Evolutionary conservation across 2,888 invertebrate genomes (phyloP).

Genomic region (Nasonovia ribisnigri): DNA sequence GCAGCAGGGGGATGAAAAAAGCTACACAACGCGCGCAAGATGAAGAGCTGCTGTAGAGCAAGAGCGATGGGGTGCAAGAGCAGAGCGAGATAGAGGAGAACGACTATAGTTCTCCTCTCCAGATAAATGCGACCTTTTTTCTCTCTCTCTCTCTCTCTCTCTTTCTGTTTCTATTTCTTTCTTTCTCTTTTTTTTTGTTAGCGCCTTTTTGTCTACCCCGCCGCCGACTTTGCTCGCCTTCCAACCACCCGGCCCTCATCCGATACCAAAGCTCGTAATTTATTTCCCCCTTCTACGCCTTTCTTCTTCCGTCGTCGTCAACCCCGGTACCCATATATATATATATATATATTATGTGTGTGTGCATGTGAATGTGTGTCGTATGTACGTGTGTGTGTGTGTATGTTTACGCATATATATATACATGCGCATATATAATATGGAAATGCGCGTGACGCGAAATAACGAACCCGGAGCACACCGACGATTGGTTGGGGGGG

Average conservation of each 20-base stretch:
- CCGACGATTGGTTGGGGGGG: not conserved
- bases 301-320: not conserved
- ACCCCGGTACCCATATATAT: not conserved
- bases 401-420: not conserved
- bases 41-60: not conserved
- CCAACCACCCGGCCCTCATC: not conserved
- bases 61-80: not conserved
- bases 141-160: not conserved
- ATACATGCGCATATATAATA: not conserved
- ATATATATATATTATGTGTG: slow-evolving; percentile 1
- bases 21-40: not conserved
- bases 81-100: not conserved
- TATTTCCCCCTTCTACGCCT: slow-evolving; percentile 32
- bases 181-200: slow-evolving; percentile 42
- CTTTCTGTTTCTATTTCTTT: not conserved
- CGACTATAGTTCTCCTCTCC: slow-evolving; percentile 35
- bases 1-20: not conserved
- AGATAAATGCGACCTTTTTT: slow-evolving; percentile 61
- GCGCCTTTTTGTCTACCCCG: slow-evolving; percentile 58
- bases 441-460: slow-evolving; percentile 61
- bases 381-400: not conserved
- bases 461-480: slow-evolving; percentile 56
- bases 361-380: not conserved
- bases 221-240: slow-evolving; percentile 1
- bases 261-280: slow-evolving; percentile 60